These are phyloP conservation scores for Micronycteris hirsuta DNA, from an alignment of 2,113 vertebrate species.

Conservation along the genomic window DNA sequence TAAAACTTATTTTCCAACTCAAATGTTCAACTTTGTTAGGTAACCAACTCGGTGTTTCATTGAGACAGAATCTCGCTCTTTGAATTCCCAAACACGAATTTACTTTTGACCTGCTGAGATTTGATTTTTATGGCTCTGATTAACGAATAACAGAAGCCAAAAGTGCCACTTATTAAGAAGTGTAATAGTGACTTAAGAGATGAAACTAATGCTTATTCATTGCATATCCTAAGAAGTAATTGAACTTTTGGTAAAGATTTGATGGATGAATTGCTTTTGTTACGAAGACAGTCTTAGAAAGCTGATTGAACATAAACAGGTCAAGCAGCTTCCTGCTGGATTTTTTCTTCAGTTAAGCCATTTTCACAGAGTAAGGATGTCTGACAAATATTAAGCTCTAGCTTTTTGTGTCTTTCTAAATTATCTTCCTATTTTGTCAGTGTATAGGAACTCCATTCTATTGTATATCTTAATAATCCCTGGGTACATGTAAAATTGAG, in stretches of 20 bases:
- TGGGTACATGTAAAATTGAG: background rate
- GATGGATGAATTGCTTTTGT: slow-evolving; percentile 48
- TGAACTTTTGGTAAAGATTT: slow-evolving; percentile 54
- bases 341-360: background rate
- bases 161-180: background rate
- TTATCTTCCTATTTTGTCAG: background rate
- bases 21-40: slow-evolving; percentile 35
- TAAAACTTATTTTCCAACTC: slow-evolving; percentile 32
- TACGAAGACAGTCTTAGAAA: slow-evolving; percentile 32
- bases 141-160: slow-evolving; percentile 45
- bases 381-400: slow-evolving; percentile 13
- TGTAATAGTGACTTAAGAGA: slow-evolving; percentile 62
- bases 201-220: slow-evolving; percentile 48
- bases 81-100: slow-evolving; percentile 37
- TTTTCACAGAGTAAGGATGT: slow-evolving; percentile 13
- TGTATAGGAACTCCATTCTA: background rate
- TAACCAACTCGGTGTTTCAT: background rate
- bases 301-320: slow-evolving; percentile 58
- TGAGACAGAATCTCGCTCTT: background rate
- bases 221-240: slow-evolving; percentile 43
- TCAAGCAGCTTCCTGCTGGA: background rate
- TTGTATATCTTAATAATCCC: background rate
- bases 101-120: slow-evolving; percentile 10
- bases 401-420: background rate
- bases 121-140: slow-evolving; percentile 12